Evolutionary conservation across 2,888 invertebrate genomes (phyloP).

Genomic region (Stegana nigrithorax): DNA sequence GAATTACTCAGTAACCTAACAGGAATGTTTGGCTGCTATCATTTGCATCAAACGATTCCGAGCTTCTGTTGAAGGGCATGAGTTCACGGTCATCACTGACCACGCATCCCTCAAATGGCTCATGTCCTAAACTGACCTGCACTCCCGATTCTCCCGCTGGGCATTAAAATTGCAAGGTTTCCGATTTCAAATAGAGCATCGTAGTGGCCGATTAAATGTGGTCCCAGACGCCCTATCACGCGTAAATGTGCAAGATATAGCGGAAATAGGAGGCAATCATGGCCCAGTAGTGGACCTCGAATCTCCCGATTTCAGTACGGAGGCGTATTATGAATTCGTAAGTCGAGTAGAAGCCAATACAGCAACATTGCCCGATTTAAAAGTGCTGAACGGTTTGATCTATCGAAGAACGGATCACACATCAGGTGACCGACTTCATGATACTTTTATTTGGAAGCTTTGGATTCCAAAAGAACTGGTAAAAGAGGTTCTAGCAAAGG

Average conservation of each 20-base stretch:
- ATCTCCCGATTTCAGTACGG: not conserved
- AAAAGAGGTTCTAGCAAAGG: not conserved
- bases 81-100: not conserved
- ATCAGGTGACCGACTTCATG: not conserved
- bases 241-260: not conserved
- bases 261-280: not conserved
- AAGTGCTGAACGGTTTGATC: not conserved
- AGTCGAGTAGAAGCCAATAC: not conserved
- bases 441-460: constrained; percentile 22
- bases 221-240: constrained; percentile 30
- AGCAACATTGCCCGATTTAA: constrained; percentile 12
- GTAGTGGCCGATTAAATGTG: constrained; percentile 39
- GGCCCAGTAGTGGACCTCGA: not conserved
- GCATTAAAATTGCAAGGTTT: constrained; percentile 39
- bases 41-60: not conserved
- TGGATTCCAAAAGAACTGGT: constrained; percentile 16
- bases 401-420: constrained; percentile 14
- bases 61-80: not conserved
- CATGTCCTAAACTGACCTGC: not conserved
- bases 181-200: constrained; percentile 35
- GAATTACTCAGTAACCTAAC: not conserved
- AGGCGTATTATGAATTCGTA: not conserved
- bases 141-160: constrained; percentile 30
- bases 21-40: not conserved
- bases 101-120: too few species aligned